These are phyloP conservation scores for Sminthurides aquaticus DNA, from an alignment of 2,888 invertebrate species.

Conservation along the genomic window DNA sequence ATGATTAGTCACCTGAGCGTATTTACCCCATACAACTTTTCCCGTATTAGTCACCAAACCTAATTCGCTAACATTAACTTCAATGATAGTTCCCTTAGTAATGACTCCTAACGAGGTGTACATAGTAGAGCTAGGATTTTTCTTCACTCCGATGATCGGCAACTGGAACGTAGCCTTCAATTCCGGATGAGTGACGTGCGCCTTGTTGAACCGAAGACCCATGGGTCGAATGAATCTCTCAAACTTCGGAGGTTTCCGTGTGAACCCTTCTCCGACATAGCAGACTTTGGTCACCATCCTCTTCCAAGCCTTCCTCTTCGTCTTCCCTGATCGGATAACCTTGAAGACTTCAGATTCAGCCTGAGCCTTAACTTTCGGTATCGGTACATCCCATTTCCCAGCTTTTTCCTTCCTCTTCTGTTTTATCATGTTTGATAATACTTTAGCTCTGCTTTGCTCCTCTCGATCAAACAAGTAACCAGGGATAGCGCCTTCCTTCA, in stretches of 20 bases:
- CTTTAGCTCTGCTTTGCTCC: constrained; percentile 85
- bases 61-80: constrained; percentile 96
- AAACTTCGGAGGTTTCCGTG: constrained; percentile 97
- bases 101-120: constrained; percentile 96
- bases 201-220: constrained; percentile 91
- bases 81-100: constrained; percentile 95
- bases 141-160: constrained; percentile 97
- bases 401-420: constrained; percentile 99
- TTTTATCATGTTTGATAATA: constrained; percentile 97
- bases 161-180: constrained; percentile 94
- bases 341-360: constrained; percentile 95
- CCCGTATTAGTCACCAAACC: constrained; percentile 98
- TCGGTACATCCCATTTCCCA: constrained; percentile 99
- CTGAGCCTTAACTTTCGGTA: constrained; percentile 95
- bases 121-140: constrained; percentile 95
- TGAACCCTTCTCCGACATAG: constrained; percentile 96
- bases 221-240: constrained; percentile 97
- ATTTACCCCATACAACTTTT: constrained; percentile 99
- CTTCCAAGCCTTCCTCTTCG: constrained; percentile 95
- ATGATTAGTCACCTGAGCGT: constrained; percentile 98
- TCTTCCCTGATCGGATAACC: constrained; percentile 82
- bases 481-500: constrained; percentile 85
- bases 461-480: constrained; percentile 96
- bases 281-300: constrained; percentile 98
- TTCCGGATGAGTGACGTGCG: constrained; percentile 99